phyloP scores from a whole-genome alignment of 2,888 invertebrate species.

The Zeuzera pyrina region DNA sequence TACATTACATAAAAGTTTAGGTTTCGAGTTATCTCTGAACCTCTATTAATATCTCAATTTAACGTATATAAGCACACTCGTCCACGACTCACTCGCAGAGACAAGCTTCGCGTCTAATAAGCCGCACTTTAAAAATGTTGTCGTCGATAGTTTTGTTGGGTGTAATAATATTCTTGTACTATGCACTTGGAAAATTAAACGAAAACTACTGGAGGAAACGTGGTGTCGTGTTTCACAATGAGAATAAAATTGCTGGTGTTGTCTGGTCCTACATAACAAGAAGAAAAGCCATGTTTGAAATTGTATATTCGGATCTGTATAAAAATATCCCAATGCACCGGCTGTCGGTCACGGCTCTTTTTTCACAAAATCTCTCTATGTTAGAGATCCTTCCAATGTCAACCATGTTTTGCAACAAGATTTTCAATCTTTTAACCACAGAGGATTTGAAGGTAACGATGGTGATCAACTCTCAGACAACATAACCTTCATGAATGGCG shows the following conservation, averaged over 20 bases:
- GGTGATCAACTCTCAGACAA: conserved; percentile 34
- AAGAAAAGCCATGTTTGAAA: conserved; percentile 29
- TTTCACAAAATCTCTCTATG: conserved; percentile 25
- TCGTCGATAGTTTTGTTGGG: too few relatives aligned
- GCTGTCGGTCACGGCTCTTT: conserved; percentile 30
- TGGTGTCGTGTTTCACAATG: conserved; percentile 29
- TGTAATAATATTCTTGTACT: too few relatives aligned
- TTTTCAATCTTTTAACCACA: conserved; percentile 31
- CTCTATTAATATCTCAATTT: too few relatives aligned
- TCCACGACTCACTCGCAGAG: too few relatives aligned
- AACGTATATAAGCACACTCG: too few relatives aligned
- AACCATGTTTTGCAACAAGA: conserved; percentile 29
- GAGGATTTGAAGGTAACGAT: conserved; percentile 28
- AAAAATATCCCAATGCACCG: conserved; percentile 29
- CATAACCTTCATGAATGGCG: conserved; percentile 30
- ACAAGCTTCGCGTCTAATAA: too few relatives aligned
- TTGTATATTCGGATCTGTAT: too few relatives aligned
- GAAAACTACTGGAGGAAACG: conserved; percentile 40
- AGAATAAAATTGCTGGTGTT: conserved; percentile 28
- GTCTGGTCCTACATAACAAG: conserved; percentile 29
- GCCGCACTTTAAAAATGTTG: too few relatives aligned
- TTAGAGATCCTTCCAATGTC: conserved; percentile 30
- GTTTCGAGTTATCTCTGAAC: too few relatives aligned
- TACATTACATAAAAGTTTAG: too few relatives aligned
- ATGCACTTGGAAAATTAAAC: conserved; percentile 25